Percentiles rank a stretch among this genome's conserved stretches.
Conservation (phyloP, 2,113 vertebrate genomes). For the Catharus fuscescens region DNA sequence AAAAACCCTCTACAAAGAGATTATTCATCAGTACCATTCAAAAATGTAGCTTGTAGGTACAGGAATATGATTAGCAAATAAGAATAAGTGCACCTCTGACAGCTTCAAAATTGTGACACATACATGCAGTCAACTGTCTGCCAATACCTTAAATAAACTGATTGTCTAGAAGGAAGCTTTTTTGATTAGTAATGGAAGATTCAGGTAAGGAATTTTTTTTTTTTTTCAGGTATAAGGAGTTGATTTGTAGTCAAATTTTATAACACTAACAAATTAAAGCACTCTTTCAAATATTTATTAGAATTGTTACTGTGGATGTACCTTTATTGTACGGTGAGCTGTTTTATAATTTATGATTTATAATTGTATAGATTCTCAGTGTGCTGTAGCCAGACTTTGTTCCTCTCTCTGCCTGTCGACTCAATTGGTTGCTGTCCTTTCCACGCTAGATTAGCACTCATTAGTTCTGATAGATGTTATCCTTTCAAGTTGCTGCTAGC, state of each 20-base stretch:
- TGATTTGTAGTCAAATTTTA: slow-evolving; percentile 1
- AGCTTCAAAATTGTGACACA: slow-evolving; percentile 44
- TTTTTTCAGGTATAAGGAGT: not conserved
- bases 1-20: slow-evolving; percentile 8
- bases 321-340: not conserved
- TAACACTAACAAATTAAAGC: not conserved
- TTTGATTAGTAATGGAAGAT: slow-evolving; percentile 1
- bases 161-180: slow-evolving; percentile 30
- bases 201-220: not conserved
- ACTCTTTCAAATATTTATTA: slow-evolving; percentile 38
- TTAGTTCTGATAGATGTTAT: slow-evolving; percentile 45
- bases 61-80: slow-evolving; percentile 26
- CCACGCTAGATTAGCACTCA: not conserved
- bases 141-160: slow-evolving; percentile 27
- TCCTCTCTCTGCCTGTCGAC: not conserved
- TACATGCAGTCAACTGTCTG: not conserved
- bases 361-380: slow-evolving; percentile 25
- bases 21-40: slow-evolving; percentile 39
- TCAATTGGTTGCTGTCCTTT: slow-evolving; percentile 30
- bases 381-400: slow-evolving; percentile 5
- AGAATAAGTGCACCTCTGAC: slow-evolving; percentile 38
- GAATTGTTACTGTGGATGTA: not conserved
- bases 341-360: slow-evolving; percentile 37
- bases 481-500: slow-evolving; percentile 27
- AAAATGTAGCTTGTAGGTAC: slow-evolving; percentile 45